Percentiles rank a stretch among this genome's conserved stretches.
Conservation (phyloP, 2,888 invertebrate species). For the Eupithecia centaureata region DNA sequence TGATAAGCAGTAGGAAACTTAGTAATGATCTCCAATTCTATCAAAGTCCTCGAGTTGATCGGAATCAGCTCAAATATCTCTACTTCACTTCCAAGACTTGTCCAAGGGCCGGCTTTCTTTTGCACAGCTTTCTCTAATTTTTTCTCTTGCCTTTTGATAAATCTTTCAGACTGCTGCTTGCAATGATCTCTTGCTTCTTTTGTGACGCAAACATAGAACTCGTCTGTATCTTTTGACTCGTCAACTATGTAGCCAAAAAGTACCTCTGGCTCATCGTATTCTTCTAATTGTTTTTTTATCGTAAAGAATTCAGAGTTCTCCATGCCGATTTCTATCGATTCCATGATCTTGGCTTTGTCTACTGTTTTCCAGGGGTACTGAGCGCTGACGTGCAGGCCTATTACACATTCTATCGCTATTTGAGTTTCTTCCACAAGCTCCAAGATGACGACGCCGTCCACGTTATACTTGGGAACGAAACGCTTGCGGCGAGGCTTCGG, state of each 20-base stretch:
- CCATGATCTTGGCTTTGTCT: constrained; percentile 84
- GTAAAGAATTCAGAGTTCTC: constrained; percentile 77
- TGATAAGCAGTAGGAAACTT: constrained; percentile 82
- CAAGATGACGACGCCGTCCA: constrained; percentile 83
- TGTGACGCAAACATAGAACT: constrained; percentile 88
- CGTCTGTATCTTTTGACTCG: constrained; percentile 84
- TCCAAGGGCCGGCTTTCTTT: constrained; percentile 84
- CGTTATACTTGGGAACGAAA: constrained; percentile 78
- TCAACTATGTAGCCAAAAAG: constrained; percentile 88
- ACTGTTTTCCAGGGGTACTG: constrained; percentile 90
- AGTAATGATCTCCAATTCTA: constrained; percentile 87
- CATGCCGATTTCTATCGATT: constrained; percentile 83
- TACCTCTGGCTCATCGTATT: constrained; percentile 71
- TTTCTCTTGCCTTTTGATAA: constrained; percentile 83
- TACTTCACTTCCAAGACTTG: constrained; percentile 85
- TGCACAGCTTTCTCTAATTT: constrained; percentile 83
- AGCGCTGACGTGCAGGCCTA: constrained; percentile 87
- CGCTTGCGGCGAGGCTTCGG: constrained; percentile 70
- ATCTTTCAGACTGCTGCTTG: constrained; percentile 75
- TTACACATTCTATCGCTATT: constrained; percentile 84
- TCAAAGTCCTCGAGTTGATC: constrained; percentile 82
- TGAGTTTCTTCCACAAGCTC: constrained; percentile 84
- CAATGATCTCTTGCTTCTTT: constrained; percentile 82
- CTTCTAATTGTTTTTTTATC: constrained; percentile 68
- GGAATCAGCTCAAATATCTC: constrained; percentile 84